phyloP scores from a whole-genome alignment of 1,140 invertebrate genomes.

The Centruroides sculpturatus region DNA sequence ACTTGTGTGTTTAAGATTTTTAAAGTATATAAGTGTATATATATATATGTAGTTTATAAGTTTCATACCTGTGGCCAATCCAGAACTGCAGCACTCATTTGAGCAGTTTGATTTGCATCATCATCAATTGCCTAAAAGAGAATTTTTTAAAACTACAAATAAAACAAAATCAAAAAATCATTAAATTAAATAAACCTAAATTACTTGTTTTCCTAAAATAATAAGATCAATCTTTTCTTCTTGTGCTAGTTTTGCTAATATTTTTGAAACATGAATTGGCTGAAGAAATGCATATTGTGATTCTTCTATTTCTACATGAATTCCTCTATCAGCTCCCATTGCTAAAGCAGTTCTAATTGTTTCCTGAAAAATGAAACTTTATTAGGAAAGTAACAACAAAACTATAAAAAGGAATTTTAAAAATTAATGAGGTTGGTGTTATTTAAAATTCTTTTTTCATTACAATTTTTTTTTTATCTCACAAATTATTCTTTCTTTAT shows the following conservation, averaged over 20 bases:
- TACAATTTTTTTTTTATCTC: too few relatives aligned
- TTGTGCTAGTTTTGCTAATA: slow-evolving; percentile 79
- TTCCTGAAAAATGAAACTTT: slow-evolving; percentile 40
- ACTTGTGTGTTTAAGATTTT: too few relatives aligned
- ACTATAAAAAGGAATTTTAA: too few relatives aligned
- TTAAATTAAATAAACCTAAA: not conserved
- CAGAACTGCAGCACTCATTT: slow-evolving; percentile 88
- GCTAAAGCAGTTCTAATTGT: slow-evolving; percentile 86
- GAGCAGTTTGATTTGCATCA: slow-evolving; percentile 95
- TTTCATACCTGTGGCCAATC: slow-evolving; percentile 85
- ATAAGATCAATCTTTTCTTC: slow-evolving; percentile 86
- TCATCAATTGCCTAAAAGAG: slow-evolving; percentile 85
- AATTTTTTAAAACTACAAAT: not conserved
- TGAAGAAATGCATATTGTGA: slow-evolving; percentile 77
- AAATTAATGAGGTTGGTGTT: too few relatives aligned
- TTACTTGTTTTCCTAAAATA: slow-evolving; percentile 86
- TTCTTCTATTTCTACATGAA: slow-evolving; percentile 82
- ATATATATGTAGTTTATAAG: not conserved
- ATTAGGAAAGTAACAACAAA: too few relatives aligned
- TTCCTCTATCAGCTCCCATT: slow-evolving; percentile 92
- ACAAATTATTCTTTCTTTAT: too few relatives aligned
- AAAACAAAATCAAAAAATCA: not conserved
- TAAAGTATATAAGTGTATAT: too few relatives aligned
- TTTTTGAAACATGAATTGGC: slow-evolving; percentile 92
- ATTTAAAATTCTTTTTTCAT: too few relatives aligned